phyloP scores from a whole-genome alignment of 2,113 vertebrate species.

The Sialia sialis region DNA sequence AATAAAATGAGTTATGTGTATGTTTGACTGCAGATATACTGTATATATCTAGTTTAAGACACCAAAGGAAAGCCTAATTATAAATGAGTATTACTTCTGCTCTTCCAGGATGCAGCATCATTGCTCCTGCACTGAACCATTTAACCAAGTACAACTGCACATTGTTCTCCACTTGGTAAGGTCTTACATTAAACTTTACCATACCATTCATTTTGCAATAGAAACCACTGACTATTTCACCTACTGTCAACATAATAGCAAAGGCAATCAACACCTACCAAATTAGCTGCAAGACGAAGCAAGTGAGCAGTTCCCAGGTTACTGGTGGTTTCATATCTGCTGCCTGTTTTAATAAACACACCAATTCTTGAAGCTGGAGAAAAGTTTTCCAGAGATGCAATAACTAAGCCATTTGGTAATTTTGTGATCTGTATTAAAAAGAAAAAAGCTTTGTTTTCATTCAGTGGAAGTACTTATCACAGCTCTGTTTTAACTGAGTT shows the following conservation, averaged over 20 bases:
- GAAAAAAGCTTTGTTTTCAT: neutral
- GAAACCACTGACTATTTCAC: neutral
- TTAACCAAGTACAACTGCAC: neutral
- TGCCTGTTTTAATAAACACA: constrained; percentile 90
- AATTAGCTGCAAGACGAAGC: constrained; percentile 85
- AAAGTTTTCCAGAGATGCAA: constrained; percentile 92
- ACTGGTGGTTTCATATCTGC: constrained; percentile 82
- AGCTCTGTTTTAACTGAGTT: neutral
- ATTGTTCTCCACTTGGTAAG: neutral
- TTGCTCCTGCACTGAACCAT: neutral
- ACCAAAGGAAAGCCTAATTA: neutral
- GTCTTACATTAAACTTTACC: neutral
- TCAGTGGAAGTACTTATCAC: neutral
- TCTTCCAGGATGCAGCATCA: neutral
- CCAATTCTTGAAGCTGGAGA: constrained; percentile 89
- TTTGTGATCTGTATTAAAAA: constrained; percentile 82
- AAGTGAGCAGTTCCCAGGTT: constrained; percentile 88
- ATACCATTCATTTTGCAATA: rapidly evolving
- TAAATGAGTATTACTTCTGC: neutral
- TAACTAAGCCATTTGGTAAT: constrained; percentile 88
- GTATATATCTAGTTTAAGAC: neutral
- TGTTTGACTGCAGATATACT: rapidly evolving
- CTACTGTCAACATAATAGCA: neutral
- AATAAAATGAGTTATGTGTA: neutral
- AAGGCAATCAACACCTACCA: constrained; percentile 74